These are phyloP conservation scores for Leuciscus idus DNA, from an alignment of 2,113 vertebrate species.

Conservation along the genomic window DNA sequence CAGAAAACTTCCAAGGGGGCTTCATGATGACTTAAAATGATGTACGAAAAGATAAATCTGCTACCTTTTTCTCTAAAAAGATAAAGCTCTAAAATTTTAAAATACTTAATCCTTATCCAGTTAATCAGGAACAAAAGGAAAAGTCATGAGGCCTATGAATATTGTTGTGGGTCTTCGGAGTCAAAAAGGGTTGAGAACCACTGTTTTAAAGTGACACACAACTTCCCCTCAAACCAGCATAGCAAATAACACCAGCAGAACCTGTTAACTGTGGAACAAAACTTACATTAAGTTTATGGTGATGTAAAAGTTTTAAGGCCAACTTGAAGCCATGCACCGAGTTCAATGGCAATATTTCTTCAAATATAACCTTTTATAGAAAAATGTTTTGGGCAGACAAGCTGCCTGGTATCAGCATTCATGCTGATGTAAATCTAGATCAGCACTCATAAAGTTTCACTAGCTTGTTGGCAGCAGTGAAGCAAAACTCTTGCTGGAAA, in stretches of 20 bases:
- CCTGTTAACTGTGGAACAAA: not conserved
- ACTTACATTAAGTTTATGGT: not conserved
- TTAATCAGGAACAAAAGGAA: not conserved
- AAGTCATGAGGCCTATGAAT: not conserved
- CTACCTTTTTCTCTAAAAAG: too few relatives aligned
- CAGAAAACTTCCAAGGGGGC: not conserved
- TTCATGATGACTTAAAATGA: not conserved
- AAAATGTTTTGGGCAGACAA: not conserved
- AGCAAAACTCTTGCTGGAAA: conserved; percentile 30
- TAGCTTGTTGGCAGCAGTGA: conserved; percentile 53
- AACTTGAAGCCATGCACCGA: not conserved
- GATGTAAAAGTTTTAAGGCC: not conserved
- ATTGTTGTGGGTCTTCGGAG: not conserved
- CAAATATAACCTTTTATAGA: conserved; percentile 48
- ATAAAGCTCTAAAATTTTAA: not conserved
- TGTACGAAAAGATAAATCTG: not conserved
- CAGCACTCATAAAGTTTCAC: conserved; percentile 50
- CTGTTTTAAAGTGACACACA: not conserved
- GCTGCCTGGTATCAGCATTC: conserved; percentile 50
- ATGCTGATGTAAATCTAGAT: conserved; percentile 56
- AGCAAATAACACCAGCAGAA: not conserved
- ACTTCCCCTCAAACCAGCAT: not conserved
- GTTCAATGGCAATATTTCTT: not conserved
- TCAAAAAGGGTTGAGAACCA: not conserved
- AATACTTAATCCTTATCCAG: not conserved